A percentile compares a stretch with the other conserved stretches of the same genome.
Conservation (phyloP, 2,113 vertebrate genomes). For the Dicaeum eximium region DNA sequence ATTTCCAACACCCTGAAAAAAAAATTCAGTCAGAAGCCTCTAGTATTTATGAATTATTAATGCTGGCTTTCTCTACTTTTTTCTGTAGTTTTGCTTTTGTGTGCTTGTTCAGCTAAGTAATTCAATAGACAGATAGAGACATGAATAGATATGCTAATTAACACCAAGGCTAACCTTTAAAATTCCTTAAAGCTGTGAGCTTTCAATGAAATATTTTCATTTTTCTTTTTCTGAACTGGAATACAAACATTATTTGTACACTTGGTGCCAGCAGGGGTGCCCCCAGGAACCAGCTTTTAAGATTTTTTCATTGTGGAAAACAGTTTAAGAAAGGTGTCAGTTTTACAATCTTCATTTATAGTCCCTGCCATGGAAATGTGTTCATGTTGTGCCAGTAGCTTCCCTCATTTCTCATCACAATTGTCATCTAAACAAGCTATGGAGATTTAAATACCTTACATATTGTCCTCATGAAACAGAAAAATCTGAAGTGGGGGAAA, state of each 20-base stretch:
- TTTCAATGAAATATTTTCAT: slow-evolving; percentile 75
- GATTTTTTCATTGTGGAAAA: slow-evolving; percentile 14
- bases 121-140: slow-evolving; percentile 75
- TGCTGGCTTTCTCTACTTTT: slow-evolving; percentile 55
- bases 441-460: not conserved
- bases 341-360: slow-evolving; percentile 51
- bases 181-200: slow-evolving; percentile 73
- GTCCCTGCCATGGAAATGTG: not conserved
- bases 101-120: slow-evolving; percentile 69
- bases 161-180: slow-evolving; percentile 74
- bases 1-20: slow-evolving; percentile 46
- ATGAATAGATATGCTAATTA: slow-evolving; percentile 79
- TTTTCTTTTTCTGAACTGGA: slow-evolving; percentile 62
- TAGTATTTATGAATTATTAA: slow-evolving; percentile 78
- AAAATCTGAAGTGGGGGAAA: not conserved
- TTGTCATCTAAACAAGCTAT: not conserved
- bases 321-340: slow-evolving; percentile 40
- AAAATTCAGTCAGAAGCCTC: slow-evolving; percentile 64
- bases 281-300: slow-evolving; percentile 27
- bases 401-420: not conserved
- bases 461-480: not conserved
- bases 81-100: slow-evolving; percentile 71
- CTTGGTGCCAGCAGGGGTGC: slow-evolving; percentile 39
- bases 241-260: slow-evolving; percentile 73
- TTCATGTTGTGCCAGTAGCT: slow-evolving; percentile 19